Evolutionary conservation across 2,888 invertebrate genomes (phyloP).

Genomic region (Diadegma fenestrale): DNA sequence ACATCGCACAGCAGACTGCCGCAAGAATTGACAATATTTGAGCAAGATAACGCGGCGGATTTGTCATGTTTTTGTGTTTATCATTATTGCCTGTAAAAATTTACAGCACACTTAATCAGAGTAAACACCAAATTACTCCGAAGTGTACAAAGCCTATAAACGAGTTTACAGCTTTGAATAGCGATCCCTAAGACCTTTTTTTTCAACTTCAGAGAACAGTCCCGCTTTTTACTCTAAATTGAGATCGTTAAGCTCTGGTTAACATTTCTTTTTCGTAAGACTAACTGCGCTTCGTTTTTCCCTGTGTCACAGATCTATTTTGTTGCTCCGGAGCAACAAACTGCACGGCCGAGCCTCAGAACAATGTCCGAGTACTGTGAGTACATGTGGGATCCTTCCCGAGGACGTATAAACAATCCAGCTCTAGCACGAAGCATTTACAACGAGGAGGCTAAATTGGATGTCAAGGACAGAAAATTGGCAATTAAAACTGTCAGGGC

Average conservation of each 20-base stretch:
- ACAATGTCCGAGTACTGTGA: conserved; percentile 83
- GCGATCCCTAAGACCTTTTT: not conserved
- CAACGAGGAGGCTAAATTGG: conserved; percentile 78
- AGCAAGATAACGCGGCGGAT: conserved; percentile 38
- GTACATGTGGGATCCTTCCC: conserved; percentile 82
- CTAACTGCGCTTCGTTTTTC: not conserved
- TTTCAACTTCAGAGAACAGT: not conserved
- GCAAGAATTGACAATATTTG: conserved; percentile 47
- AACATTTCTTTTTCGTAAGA: not conserved
- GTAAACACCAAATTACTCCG: not conserved
- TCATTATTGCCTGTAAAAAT: conserved; percentile 1
- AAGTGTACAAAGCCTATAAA: not conserved
- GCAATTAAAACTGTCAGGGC: conserved; percentile 82
- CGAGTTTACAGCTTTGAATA: not conserved
- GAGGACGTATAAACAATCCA: conserved; percentile 73
- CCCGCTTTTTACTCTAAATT: not conserved
- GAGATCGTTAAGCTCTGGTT: conserved; percentile 1
- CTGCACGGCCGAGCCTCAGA: not conserved
- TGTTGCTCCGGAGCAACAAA: not conserved
- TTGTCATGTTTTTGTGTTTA: conserved; percentile 8
- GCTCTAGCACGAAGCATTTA: conserved; percentile 78
- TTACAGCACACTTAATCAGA: not conserved
- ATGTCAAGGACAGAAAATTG: conserved; percentile 81
- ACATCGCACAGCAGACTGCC: not conserved
- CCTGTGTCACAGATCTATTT: conserved; percentile 4